Evolutionary conservation across 2,113 vertebrate species (phyloP).

Genomic region (Ageneiosus marmoratus): DNA sequence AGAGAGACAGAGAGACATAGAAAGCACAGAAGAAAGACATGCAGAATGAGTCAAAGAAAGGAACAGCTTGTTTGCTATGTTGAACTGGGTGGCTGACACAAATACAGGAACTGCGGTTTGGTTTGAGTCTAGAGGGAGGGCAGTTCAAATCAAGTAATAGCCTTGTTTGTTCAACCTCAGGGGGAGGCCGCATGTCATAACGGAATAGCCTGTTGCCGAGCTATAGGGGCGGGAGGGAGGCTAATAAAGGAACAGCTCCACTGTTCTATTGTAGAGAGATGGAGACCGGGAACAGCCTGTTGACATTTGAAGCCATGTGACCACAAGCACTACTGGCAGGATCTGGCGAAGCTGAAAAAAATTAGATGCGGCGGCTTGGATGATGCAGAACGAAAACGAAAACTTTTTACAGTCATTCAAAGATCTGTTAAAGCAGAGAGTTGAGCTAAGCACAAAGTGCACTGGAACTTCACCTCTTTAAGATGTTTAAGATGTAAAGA

Average conservation of each 20-base stretch:
- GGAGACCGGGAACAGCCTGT: constrained; percentile 53
- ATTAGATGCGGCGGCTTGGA: constrained; percentile 22
- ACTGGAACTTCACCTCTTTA: not conserved
- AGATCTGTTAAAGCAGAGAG: constrained; percentile 45
- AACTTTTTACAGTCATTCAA: constrained; percentile 54
- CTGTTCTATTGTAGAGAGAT: constrained; percentile 47
- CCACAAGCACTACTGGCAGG: constrained; percentile 44
- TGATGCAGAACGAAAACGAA: constrained; percentile 39
- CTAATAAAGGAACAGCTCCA: constrained; percentile 52
- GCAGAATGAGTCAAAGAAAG: constrained; percentile 43
- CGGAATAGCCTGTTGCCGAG: constrained; percentile 45
- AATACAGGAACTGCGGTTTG: constrained; percentile 56
- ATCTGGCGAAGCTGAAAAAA: constrained; percentile 33
- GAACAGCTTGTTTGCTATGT: constrained; percentile 61
- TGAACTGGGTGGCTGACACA: constrained; percentile 44
- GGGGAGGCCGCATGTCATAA: constrained; percentile 45
- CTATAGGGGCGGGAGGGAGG: constrained; percentile 37
- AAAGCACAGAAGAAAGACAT: not conserved
- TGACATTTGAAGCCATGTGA: constrained; percentile 57
- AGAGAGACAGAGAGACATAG: constrained; percentile 1
- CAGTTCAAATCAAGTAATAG: constrained; percentile 49
- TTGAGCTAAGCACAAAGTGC: constrained; percentile 18
- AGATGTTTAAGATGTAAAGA: not conserved
- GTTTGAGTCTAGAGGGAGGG: constrained; percentile 50
- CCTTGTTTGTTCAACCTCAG: constrained; percentile 49